A percentile compares a stretch with the other conserved stretches of the same genome.
These are phyloP conservation scores for Catostomus latipinnis DNA, from an alignment of 2,797 vertebrate species.

Conservation along the genomic window DNA sequence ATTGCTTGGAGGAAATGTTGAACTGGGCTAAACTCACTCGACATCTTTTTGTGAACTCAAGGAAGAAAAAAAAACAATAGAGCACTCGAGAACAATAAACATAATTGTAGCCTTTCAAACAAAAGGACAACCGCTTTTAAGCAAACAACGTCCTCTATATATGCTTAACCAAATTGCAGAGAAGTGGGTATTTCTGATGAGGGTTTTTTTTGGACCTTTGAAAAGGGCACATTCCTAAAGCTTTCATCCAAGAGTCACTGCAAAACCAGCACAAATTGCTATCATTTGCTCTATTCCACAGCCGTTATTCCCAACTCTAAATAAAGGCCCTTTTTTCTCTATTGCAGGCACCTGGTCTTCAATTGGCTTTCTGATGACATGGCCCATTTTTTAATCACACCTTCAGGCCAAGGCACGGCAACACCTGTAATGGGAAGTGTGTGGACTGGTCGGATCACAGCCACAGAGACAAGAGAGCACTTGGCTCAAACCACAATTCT, in stretches of 20 bases:
- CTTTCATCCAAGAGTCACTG: background rate
- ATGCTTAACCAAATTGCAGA: constrained; percentile 21
- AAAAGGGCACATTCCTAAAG: constrained; percentile 25
- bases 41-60: constrained; percentile 43
- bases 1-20: constrained; percentile 19
- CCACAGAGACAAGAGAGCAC: background rate
- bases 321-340: background rate
- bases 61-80: constrained; percentile 17
- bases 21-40: constrained; percentile 31
- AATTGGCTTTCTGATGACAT: constrained; percentile 6
- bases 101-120: constrained; percentile 45
- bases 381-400: constrained; percentile 23
- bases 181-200: constrained; percentile 5
- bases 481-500: constrained; percentile 30
- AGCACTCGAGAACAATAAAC: constrained; percentile 35
- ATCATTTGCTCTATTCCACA: background rate
- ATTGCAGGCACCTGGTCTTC: background rate
- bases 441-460: background rate
- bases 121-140: constrained; percentile 22
- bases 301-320: background rate
- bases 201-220: constrained; percentile 22
- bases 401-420: background rate
- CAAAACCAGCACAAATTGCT: constrained; percentile 7
- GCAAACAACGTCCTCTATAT: constrained; percentile 31
- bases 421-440: constrained; percentile 49